Evolutionary conservation across 2,888 invertebrate species (phyloP).

Genomic region (Netelia virgata): DNA sequence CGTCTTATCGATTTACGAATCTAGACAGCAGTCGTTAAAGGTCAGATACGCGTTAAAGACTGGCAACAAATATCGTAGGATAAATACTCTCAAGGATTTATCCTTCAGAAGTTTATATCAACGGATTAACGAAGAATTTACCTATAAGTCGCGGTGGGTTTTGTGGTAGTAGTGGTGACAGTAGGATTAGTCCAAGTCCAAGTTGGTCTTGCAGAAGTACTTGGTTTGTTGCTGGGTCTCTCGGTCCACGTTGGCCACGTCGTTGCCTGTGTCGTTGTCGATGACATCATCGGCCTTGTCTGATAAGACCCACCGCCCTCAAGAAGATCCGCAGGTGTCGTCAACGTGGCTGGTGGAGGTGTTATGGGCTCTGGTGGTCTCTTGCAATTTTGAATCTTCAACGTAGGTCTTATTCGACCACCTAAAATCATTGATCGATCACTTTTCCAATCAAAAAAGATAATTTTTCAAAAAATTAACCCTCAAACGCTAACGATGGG

Average conservation of each 20-base stretch:
- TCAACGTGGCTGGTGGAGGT: slow-evolving; percentile 91
- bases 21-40: slow-evolving; percentile 19
- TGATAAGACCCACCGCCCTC: slow-evolving; percentile 75
- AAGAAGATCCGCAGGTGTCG: slow-evolving; percentile 89
- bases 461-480: too few species aligned
- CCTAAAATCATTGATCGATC: slow-evolving; percentile 40
- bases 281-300: slow-evolving; percentile 75
- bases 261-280: slow-evolving; percentile 75
- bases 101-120: slow-evolving; percentile 9
- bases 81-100: slow-evolving; percentile 25
- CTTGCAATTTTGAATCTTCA: slow-evolving; percentile 88
- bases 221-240: slow-evolving; percentile 71
- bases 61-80: slow-evolving; percentile 4
- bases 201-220: slow-evolving; percentile 75
- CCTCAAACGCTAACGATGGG: too few species aligned
- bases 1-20: neutral
- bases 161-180: slow-evolving; percentile 79
- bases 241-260: slow-evolving; percentile 82
- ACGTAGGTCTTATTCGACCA: slow-evolving; percentile 85
- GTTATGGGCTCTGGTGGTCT: slow-evolving; percentile 91
- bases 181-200: slow-evolving; percentile 74
- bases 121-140: slow-evolving; percentile 68
- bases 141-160: slow-evolving; percentile 37
- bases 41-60: slow-evolving; percentile 28
- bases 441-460: neutral